Conservation (phyloP, 2,888 invertebrate species). For the Liodrosophila aerea region DNA sequence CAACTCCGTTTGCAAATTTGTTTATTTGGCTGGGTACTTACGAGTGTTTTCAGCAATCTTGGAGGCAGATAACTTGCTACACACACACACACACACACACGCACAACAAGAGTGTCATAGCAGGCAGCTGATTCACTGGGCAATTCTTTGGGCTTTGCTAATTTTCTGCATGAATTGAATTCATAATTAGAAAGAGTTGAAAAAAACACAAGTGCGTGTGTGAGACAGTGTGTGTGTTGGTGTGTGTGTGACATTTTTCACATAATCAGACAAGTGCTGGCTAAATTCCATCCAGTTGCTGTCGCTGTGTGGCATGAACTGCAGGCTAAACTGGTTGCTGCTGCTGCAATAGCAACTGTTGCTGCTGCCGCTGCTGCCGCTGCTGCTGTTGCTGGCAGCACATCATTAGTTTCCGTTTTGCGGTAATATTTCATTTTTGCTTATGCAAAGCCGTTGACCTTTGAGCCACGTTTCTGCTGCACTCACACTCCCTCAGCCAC, state of each 20-base stretch:
- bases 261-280: slow-evolving; percentile 75
- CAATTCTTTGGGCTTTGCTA: slow-evolving; percentile 60
- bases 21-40: too few species aligned
- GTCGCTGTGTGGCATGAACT: slow-evolving; percentile 60
- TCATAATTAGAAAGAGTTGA: slow-evolving; percentile 66
- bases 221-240: slow-evolving; percentile 6
- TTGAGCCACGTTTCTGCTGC: slow-evolving; percentile 16
- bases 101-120: too few species aligned
- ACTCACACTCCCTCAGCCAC: slow-evolving; percentile 4
- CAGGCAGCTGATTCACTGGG: slow-evolving; percentile 43
- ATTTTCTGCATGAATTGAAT: slow-evolving; percentile 79
- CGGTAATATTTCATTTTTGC: slow-evolving; percentile 79
- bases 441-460: slow-evolving; percentile 74
- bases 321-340: slow-evolving; percentile 53
- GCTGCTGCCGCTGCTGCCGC: slow-evolving; percentile 31
- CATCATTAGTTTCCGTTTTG: slow-evolving; percentile 80
- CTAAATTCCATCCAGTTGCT: slow-evolving; percentile 66
- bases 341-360: slow-evolving; percentile 24
- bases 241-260: slow-evolving; percentile 73
- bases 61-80: too few species aligned
- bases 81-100: too few species aligned
- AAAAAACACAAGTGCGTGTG: slow-evolving; percentile 13
- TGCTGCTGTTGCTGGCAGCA: slow-evolving; percentile 56
- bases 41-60: too few species aligned
- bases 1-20: too few species aligned